Evolutionary conservation across 2,113 vertebrate species (phyloP).

Genomic region (Silurus glanis): DNA sequence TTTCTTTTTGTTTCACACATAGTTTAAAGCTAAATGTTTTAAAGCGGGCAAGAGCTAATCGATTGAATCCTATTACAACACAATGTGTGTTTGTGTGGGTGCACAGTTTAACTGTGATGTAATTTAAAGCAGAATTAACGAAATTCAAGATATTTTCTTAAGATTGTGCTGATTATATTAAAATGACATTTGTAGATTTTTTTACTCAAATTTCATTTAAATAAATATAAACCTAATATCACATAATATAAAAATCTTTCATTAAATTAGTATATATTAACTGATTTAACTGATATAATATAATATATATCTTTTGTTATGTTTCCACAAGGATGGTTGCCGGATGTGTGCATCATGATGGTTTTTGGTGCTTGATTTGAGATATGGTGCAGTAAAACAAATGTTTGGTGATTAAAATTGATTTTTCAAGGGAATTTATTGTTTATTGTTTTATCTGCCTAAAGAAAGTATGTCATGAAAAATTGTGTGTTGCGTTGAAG

Average conservation of each 20-base stretch:
- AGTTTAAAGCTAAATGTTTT: slow-evolving; percentile 17
- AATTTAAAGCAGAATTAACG: not conserved
- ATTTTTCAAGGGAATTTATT: too few species aligned
- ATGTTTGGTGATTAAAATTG: too few species aligned
- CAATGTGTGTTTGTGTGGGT: not conserved
- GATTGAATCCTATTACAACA: not conserved
- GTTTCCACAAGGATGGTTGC: too few species aligned
- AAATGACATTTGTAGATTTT: not conserved
- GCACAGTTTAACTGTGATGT: not conserved
- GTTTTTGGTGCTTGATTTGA: too few species aligned
- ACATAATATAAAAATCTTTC: too few species aligned
- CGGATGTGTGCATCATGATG: too few species aligned
- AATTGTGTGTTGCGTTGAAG: too few species aligned
- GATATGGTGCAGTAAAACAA: too few species aligned
- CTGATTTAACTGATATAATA: not conserved
- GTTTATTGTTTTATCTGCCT: too few species aligned
- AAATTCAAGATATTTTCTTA: not conserved
- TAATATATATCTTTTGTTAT: too few species aligned
- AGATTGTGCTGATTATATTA: not conserved
- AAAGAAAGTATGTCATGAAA: too few species aligned
- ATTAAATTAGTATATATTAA: not conserved
- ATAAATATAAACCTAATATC: too few species aligned
- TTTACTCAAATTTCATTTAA: not conserved
- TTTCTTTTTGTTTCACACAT: not conserved
- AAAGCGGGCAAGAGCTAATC: not conserved